Base-by-base conservation (phyloP, 2,797 vertebrate genomes). In the Antrozous pallidus region DNA sequence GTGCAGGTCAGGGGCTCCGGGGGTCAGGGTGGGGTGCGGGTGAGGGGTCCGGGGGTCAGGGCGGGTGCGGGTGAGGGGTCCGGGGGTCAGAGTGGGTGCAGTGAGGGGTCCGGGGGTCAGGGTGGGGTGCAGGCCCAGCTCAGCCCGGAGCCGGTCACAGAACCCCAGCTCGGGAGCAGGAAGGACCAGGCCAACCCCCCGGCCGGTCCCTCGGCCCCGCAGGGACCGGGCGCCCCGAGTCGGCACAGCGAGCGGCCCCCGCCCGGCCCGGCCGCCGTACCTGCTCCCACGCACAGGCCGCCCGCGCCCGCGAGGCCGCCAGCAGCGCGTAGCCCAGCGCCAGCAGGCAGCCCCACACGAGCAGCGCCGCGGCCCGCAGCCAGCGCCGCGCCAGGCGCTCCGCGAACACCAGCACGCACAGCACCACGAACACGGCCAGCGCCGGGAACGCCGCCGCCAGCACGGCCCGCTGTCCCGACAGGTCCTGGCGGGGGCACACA, bases 261-360 rank as follows among this genome's bases (percentile, higher is more conserved):
- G 40, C 28, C 49, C 5, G 40, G 40, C 67, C 47, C 7, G 1
- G 28, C 3, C 2, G 0, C 47, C 36, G 93, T 98, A 99, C 99
- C 99, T 99, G 99, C 69, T 99, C 99, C 99, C 99, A 99, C 4
- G 98, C 98, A 31, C 97, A 81, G 82, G 98, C 97, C 0, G 40
- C 42, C 14, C 45, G 70, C 1, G 0, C 12, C 80, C 86, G 33
- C 0, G 95, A 77, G 36, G 98, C 97, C 97, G 98, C 99, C 67
- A 99, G 98, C 96, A 99, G 99, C 38, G 99, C 98, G 3, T 98
- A 99, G 97, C 99, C 99, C 97, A 99, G 98, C 0, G 97, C 97
- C 97, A 99, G 94, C 92, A 99, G 98, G 88, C 99, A 99, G 97
- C 98, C 96, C 99, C 99, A 99, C 75, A 99, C 98, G 18, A 98